Percentiles rank a stretch among this genome's conserved stretches.
Evolutionary conservation across 2,797 vertebrate genomes (phyloP).

Genomic region (Chaetophractus vellerosus): DNA sequence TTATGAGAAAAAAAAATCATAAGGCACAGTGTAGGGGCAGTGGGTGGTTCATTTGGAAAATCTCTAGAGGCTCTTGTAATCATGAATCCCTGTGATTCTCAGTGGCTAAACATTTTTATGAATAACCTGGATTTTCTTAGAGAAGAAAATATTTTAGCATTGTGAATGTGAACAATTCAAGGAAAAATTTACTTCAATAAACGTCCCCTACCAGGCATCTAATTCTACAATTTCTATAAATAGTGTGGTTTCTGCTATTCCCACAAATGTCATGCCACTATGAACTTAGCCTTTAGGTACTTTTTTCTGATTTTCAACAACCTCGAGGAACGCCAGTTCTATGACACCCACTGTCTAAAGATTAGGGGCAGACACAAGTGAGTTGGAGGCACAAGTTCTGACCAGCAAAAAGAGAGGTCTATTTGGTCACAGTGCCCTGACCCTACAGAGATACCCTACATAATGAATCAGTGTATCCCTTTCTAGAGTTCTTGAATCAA

Average conservation of each 20-base stretch:
- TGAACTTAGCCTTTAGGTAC: not conserved
- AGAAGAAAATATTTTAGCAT: conserved; percentile 46
- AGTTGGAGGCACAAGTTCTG: not conserved
- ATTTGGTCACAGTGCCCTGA: not conserved
- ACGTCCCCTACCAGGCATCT: not conserved
- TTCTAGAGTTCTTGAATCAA: conserved; percentile 7
- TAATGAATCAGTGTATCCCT: not conserved
- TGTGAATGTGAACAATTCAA: conserved; percentile 28
- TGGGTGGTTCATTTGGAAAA: not conserved
- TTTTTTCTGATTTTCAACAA: not conserved
- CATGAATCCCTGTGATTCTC: conserved; percentile 7
- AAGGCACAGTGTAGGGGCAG: not conserved
- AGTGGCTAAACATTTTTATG: not conserved
- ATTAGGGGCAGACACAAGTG: not conserved
- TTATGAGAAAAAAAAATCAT: not conserved
- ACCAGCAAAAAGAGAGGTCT: not conserved
- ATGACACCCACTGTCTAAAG: not conserved
- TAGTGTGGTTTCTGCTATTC: not conserved
- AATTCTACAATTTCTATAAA: not conserved
- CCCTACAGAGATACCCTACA: not conserved
- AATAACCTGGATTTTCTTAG: conserved; percentile 1
- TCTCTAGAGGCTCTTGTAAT: conserved; percentile 3
- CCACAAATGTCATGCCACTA: conserved; percentile 54
- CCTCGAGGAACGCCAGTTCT: not conserved
- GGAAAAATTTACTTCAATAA: conserved; percentile 9